Conservation (phyloP, 2,888 invertebrate species). For the Vesta saturnalis region DNA sequence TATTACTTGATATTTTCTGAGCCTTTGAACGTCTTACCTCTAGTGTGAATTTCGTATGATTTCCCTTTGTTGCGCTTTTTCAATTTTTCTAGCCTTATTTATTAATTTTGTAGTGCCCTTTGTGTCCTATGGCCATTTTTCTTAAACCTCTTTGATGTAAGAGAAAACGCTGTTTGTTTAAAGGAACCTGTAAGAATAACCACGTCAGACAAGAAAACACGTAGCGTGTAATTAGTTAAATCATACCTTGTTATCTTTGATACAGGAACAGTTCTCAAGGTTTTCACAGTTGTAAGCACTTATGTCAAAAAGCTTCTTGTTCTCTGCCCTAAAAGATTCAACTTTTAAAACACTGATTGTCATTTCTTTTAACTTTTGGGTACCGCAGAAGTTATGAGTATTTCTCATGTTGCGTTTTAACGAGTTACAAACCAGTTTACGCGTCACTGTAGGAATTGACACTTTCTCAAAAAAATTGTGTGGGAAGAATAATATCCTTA, state of each 20-base stretch:
- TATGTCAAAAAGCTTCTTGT: too few species aligned
- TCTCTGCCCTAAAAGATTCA: too few species aligned
- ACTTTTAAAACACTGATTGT: neutral
- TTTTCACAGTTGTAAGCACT: neutral
- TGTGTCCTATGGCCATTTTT: neutral
- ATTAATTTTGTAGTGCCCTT: neutral
- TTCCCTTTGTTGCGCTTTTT: too few species aligned
- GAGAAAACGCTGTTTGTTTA: neutral
- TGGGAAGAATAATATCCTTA: neutral
- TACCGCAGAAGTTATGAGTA: too few species aligned
- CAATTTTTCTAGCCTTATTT: too few species aligned
- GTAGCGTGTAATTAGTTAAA: neutral
- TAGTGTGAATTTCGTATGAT: too few species aligned
- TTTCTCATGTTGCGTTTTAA: too few species aligned
- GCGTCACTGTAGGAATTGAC: neutral
- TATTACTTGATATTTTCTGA: too few species aligned
- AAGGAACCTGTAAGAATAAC: neutral
- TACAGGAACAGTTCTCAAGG: neutral
- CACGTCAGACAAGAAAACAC: neutral
- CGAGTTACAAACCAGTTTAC: too few species aligned
- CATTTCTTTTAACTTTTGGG: neutral
- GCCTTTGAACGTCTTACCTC: too few species aligned
- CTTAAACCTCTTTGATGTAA: neutral
- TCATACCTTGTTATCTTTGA: neutral
- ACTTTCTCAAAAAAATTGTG: neutral